These are phyloP conservation scores for Platyrinchus mystaceus DNA, from an alignment of 2,797 vertebrate genomes.

Conservation along the genomic window DNA sequence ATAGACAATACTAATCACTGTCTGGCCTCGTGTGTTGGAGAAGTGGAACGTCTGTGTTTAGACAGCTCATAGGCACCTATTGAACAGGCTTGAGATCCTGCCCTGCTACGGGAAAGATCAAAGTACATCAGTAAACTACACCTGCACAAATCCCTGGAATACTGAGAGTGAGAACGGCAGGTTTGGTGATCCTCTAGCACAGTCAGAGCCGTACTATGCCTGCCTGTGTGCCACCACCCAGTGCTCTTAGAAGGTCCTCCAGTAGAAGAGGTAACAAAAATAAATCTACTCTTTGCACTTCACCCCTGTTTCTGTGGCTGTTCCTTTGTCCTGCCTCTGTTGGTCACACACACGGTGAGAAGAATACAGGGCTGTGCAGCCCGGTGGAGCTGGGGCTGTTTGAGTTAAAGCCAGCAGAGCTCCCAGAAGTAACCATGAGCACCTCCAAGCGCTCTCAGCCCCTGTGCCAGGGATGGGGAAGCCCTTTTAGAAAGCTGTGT, in stretches of 20 bases:
- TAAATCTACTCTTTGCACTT: neutral
- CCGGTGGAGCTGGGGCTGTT: neutral
- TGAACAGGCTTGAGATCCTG: neutral
- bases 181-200: neutral
- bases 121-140: neutral
- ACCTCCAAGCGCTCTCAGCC: neutral
- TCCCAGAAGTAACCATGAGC: neutral
- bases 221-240: neutral
- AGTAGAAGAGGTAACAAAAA: accelerated
- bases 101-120: neutral
- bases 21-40: neutral
- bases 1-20: neutral
- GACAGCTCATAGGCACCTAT: neutral
- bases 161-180: neutral
- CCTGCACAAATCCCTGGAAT: neutral
- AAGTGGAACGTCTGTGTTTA: neutral
- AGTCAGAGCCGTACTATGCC: accelerated
- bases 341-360: accelerated
- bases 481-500: neutral
- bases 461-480: accelerated
- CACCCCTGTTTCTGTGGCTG: neutral
- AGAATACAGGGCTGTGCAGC: neutral
- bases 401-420: neutral
- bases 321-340: neutral
- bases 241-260: neutral